Conservation (phyloP, 2,888 invertebrate species). For the Cryptocheilus praepositus region DNA sequence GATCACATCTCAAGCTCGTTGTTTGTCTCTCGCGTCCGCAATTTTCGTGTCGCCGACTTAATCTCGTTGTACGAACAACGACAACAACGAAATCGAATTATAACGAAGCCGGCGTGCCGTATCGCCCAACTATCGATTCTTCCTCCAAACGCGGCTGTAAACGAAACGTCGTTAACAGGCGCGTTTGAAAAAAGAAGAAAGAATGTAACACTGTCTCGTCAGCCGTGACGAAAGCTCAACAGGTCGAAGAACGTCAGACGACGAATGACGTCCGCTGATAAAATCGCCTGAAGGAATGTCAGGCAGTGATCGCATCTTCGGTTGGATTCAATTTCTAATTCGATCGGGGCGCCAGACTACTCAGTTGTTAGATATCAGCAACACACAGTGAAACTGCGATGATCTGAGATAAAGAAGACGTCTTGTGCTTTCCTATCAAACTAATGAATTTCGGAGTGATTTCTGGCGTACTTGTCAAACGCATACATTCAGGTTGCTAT, state of each 20-base stretch:
- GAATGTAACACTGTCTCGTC: constrained; percentile 3
- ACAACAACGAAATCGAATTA: constrained; percentile 62
- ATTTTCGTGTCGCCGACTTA: constrained; percentile 38
- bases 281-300: background rate
- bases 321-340: no score
- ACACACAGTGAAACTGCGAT: no score
- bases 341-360: no score
- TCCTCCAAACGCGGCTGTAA: constrained; percentile 8
- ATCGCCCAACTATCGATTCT: constrained; percentile 36
- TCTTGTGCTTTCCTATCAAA: no score
- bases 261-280: background rate
- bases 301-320: no score
- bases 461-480: no score
- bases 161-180: constrained; percentile 15
- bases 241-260: constrained; percentile 17
- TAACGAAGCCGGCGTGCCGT: constrained; percentile 54
- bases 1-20: no score
- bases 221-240: constrained; percentile 21
- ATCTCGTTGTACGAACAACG: constrained; percentile 55
- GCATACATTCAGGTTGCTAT: no score
- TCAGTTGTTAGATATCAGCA: no score
- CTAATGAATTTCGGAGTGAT: no score
- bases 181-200: constrained; percentile 20
- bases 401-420: no score
- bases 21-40: background rate